Conservation (phyloP, 2,113 vertebrate species). For the Ploceus nigricollis region DNA sequence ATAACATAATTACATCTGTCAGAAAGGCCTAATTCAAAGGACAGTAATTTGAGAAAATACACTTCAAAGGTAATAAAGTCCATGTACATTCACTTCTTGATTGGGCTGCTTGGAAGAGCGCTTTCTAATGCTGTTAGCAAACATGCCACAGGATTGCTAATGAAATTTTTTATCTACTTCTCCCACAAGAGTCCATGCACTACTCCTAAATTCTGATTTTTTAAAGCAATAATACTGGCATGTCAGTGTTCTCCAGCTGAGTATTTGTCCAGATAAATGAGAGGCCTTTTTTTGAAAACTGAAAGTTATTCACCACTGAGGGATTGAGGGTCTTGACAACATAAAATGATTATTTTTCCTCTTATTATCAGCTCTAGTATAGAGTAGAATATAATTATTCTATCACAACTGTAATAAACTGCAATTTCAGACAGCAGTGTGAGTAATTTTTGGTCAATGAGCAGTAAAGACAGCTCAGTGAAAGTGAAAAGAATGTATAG, state of each 20-base stretch:
- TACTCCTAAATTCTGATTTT: not conserved
- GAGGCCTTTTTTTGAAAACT: not conserved
- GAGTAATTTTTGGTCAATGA: slow-evolving; percentile 46
- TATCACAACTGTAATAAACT: slow-evolving; percentile 29
- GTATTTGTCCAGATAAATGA: not conserved
- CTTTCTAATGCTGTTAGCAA: slow-evolving; percentile 39
- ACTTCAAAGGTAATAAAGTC: not conserved
- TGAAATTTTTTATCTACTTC: slow-evolving; percentile 22
- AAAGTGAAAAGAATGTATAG: not conserved
- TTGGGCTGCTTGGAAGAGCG: slow-evolving; percentile 24
- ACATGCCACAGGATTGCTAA: not conserved
- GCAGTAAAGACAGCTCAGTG: not conserved
- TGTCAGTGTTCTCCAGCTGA: not conserved
- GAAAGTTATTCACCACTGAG: not conserved
- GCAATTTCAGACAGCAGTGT: slow-evolving; percentile 11
- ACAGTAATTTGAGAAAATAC: slow-evolving; percentile 25
- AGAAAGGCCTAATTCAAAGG: not conserved
- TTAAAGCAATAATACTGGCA: not conserved
- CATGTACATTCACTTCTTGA: not conserved
- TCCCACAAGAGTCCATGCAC: not conserved
- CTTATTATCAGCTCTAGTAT: not conserved
- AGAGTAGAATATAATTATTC: slow-evolving; percentile 19
- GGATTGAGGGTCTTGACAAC: not conserved
- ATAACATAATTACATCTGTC: not conserved
- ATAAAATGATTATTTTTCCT: not conserved